phyloP scores from a whole-genome alignment of 2,888 invertebrate species.

The Ormyrus rosae region DNA sequence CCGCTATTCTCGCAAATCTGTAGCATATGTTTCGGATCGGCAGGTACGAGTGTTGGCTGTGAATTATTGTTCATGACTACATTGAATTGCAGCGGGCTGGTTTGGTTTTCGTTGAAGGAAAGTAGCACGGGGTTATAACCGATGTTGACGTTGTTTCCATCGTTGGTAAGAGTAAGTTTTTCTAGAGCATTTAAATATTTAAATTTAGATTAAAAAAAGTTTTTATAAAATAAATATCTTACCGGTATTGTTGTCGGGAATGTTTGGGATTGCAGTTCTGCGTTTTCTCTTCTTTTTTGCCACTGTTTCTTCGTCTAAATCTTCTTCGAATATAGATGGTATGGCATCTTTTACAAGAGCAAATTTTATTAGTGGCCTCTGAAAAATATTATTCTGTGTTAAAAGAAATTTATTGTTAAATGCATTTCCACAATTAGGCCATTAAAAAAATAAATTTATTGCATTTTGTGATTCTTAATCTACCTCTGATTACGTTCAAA shows the following conservation, averaged over 20 bases:
- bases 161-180: conserved; percentile 17
- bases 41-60: neutral
- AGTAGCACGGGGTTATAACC: conserved; percentile 41
- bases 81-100: conserved; percentile 18
- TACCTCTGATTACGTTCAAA: too few relatives aligned
- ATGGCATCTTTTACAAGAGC: conserved; percentile 43
- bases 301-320: conserved; percentile 4
- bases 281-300: conserved; percentile 42
- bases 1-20: conserved; percentile 13
- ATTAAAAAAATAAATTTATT: too few relatives aligned
- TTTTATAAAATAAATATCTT: neutral
- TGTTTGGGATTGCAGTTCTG: conserved; percentile 2
- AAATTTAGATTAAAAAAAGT: neutral
- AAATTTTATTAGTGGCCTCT: conserved; percentile 39
- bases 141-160: conserved; percentile 20
- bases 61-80: neutral
- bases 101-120: conserved; percentile 37
- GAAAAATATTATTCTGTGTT: conserved; percentile 1
- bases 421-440: too few relatives aligned
- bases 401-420: too few relatives aligned
- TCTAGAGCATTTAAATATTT: conserved; percentile 15
- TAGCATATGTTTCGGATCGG: neutral
- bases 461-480: too few relatives aligned
- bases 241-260: conserved; percentile 26
- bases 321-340: conserved; percentile 48